Conservation (phyloP, 2,797 vertebrate genomes). For the Fundulus diaphanus region DNA sequence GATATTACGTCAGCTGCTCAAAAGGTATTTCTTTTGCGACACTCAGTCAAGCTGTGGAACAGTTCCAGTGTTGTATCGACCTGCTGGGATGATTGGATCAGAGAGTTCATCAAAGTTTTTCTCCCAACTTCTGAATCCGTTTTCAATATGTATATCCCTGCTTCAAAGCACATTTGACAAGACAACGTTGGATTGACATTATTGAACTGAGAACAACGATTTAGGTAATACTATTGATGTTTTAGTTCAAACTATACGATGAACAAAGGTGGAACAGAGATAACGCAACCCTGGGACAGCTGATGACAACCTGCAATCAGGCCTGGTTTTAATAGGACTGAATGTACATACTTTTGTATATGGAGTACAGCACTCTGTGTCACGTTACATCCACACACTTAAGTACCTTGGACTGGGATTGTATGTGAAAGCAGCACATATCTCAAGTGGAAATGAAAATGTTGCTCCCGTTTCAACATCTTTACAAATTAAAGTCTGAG, state of each 20-base stretch:
- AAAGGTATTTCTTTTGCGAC: constrained; percentile 40
- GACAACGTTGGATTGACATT: constrained; percentile 23
- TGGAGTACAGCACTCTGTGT: too few relatives aligned
- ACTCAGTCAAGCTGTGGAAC: constrained; percentile 32
- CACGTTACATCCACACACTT: background rate
- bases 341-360: background rate
- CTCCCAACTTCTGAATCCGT: constrained; percentile 36
- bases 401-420: background rate
- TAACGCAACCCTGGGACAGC: constrained; percentile 3
- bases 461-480: background rate
- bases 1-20: constrained; percentile 43
- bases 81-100: constrained; percentile 33
- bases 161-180: constrained; percentile 11
- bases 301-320: constrained; percentile 35
- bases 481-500: background rate
- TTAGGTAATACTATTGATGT: constrained; percentile 27
- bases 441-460: background rate
- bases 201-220: constrained; percentile 22
- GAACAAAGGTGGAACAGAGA: constrained; percentile 15
- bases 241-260: constrained; percentile 20
- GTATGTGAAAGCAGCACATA: background rate
- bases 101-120: constrained; percentile 20
- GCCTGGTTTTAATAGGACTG: constrained; percentile 16
- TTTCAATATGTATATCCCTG: constrained; percentile 33
- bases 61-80: constrained; percentile 28